These are phyloP conservation scores for Protophormia terraenovae DNA, from an alignment of 2,888 invertebrate genomes.

Conservation along the genomic window DNA sequence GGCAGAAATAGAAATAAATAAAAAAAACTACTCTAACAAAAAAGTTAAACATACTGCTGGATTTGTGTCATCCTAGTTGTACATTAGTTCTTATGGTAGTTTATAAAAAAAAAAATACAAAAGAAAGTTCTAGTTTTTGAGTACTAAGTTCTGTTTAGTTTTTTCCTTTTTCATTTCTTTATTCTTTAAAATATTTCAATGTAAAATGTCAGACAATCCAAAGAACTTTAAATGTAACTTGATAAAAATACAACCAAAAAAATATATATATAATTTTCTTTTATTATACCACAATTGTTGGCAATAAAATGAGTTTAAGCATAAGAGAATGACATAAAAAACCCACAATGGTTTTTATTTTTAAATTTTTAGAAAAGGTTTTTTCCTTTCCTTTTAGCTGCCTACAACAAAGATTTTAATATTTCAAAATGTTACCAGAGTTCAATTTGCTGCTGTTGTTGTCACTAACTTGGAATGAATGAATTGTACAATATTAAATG, in stretches of 20 bases:
- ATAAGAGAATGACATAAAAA: constrained; percentile 27
- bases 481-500: not conserved
- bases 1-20: not conserved
- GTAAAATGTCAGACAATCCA: constrained; percentile 58
- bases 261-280: constrained; percentile 37
- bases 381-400: not conserved
- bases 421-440: constrained; percentile 54
- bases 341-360: not conserved
- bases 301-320: constrained; percentile 63
- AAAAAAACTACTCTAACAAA: constrained; percentile 15
- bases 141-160: constrained; percentile 24
- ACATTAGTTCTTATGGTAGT: constrained; percentile 59
- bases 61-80: constrained; percentile 65
- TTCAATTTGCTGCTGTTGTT: constrained; percentile 51
- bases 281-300: constrained; percentile 65
- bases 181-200: constrained; percentile 50
- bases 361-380: constrained; percentile 4
- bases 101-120: constrained; percentile 26
- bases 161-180: constrained; percentile 23
- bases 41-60: constrained; percentile 57
- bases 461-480: constrained; percentile 27
- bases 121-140: constrained; percentile 48
- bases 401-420: constrained; percentile 55
- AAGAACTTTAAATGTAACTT: constrained; percentile 62
- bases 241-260: constrained; percentile 28